phyloP scores from a whole-genome alignment of 2,113 vertebrate genomes.

The Calyptommatus sinebrachiatus region DNA sequence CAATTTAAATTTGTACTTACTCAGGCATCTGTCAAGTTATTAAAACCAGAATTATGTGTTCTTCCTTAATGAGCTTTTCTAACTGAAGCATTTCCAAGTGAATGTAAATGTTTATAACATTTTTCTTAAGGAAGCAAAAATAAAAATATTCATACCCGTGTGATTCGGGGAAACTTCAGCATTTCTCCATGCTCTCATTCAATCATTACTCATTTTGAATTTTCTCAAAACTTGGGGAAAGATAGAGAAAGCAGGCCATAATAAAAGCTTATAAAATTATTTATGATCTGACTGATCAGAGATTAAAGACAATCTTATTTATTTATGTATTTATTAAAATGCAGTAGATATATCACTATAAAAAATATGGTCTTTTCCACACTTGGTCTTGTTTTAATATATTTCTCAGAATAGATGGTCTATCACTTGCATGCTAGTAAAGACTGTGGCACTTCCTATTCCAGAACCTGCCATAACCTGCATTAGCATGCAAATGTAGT shows the following conservation, averaged over 20 bases:
- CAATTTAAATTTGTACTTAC: neutral
- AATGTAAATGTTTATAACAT: slow-evolving; percentile 17
- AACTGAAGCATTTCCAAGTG: slow-evolving; percentile 19
- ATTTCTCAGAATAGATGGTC: no score
- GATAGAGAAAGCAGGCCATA: neutral
- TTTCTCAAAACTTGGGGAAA: neutral
- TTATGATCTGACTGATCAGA: slow-evolving; percentile 17
- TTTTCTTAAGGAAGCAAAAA: neutral
- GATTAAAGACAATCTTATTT: neutral
- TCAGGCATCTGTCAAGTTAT: slow-evolving; percentile 1
- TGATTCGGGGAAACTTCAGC: neutral
- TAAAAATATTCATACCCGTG: neutral
- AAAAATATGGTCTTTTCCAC: no score
- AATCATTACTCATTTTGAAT: neutral
- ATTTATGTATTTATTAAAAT: no score
- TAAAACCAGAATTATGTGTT: slow-evolving; percentile 21
- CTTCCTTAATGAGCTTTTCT: slow-evolving; percentile 10
- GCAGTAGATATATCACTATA: no score
- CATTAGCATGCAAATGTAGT: no score
- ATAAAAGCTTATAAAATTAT: neutral
- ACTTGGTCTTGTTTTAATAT: no score
- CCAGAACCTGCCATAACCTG: no score
- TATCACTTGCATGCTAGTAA: no score
- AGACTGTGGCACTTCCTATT: no score
- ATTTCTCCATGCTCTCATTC: neutral